A percentile compares a stretch with the other conserved stretches of the same genome.
phyloP scores from a whole-genome alignment of 2,797 vertebrate species.

The Pygocentrus nattereri region DNA sequence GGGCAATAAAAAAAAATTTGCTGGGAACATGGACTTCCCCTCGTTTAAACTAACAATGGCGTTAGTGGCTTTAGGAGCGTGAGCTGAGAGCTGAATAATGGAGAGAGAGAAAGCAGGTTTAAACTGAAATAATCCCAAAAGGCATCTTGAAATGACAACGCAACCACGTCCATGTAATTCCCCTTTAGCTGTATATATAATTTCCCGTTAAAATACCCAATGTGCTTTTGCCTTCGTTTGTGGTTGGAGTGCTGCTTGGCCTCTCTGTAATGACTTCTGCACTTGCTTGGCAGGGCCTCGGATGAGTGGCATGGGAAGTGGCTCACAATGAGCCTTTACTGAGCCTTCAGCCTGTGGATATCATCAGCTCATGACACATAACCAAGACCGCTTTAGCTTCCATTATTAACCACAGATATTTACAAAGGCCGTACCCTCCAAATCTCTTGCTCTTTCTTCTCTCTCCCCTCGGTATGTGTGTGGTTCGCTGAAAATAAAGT shows the following conservation, averaged over 20 bases:
- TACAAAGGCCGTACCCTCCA: neutral
- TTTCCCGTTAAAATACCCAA: constrained; percentile 35
- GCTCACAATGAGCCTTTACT: constrained; percentile 16
- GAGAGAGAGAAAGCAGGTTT: constrained; percentile 15
- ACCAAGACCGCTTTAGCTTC: neutral
- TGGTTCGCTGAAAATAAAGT: neutral
- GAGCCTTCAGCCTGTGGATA: constrained; percentile 9
- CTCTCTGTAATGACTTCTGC: constrained; percentile 30
- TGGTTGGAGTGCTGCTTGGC: constrained; percentile 39
- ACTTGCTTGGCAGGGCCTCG: constrained; percentile 27
- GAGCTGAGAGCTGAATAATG: constrained; percentile 21
- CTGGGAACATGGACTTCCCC: constrained; percentile 50
- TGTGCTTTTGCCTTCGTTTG: constrained; percentile 20
- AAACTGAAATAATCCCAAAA: constrained; percentile 24
- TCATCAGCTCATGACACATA: neutral
- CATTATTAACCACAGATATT: constrained; percentile 21
- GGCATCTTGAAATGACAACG: constrained; percentile 23
- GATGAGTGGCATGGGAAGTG: constrained; percentile 27
- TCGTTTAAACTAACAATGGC: constrained; percentile 32
- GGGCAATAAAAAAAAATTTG: constrained; percentile 35
- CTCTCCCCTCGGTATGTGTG: neutral
- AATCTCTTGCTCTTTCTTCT: neutral
- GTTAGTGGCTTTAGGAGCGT: constrained; percentile 37
- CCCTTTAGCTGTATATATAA: constrained; percentile 34
- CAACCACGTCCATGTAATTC: constrained; percentile 27